These are phyloP conservation scores for Caenorhabditis zanzibari DNA, from an alignment of 2,888 invertebrate species.

Conservation along the genomic window DNA sequence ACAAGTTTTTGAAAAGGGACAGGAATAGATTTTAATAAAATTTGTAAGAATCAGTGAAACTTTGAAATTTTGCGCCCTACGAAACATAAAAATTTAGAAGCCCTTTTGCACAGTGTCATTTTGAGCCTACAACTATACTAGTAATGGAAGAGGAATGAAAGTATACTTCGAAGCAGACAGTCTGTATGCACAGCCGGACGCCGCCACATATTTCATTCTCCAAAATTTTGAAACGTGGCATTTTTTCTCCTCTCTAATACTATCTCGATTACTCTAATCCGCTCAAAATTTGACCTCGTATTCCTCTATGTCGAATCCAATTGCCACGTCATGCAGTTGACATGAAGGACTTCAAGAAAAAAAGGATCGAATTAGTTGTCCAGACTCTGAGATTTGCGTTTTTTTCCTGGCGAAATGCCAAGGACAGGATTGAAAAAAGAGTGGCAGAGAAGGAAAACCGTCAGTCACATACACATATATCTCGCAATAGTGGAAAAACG, in stretches of 20 bases:
- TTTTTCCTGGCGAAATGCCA: conserved; percentile 47
- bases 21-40: background rate
- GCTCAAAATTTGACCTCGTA: conserved; percentile 48
- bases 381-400: background rate
- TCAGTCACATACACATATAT: conserved; percentile 30
- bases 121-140: too few species aligned
- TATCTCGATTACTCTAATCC: conserved; percentile 27
- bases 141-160: background rate
- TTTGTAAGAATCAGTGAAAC: too few species aligned
- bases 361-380: conserved; percentile 16
- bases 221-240: conserved; percentile 29
- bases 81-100: too few species aligned
- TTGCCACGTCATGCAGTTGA: conserved; percentile 49
- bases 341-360: conserved; percentile 36
- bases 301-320: conserved; percentile 13
- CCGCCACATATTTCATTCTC: background rate
- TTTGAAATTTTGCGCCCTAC: too few species aligned
- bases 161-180: background rate
- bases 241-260: conserved; percentile 1
- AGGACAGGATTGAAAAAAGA: conserved; percentile 24
- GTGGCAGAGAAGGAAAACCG: conserved; percentile 3
- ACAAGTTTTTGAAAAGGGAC: conserved; percentile 9
- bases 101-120: too few species aligned
- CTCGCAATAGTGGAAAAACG: conserved; percentile 3
- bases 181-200: conserved; percentile 52